Conservation (phyloP, 2,113 vertebrate species). For the Paedocypris sp. region DNA sequence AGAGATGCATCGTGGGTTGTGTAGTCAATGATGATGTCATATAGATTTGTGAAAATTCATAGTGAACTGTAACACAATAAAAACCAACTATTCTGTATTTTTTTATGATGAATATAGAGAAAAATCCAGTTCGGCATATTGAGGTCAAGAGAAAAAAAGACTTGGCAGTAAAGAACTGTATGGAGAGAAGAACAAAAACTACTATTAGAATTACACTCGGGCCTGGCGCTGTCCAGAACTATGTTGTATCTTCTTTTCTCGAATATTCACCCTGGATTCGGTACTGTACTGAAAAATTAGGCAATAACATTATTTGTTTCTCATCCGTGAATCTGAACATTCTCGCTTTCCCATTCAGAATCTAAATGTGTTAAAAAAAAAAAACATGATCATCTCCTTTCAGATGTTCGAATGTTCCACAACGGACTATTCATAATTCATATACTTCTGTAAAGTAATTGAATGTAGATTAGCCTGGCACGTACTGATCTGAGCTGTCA, state of each 20-base stretch:
- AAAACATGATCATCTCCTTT: conserved; percentile 28
- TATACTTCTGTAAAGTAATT: no score
- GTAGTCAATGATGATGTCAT: no score
- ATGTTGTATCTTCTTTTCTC: conserved; percentile 19
- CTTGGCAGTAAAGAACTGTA: conserved; percentile 4
- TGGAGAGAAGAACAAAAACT: conserved; percentile 3
- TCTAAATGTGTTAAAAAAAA: conserved; percentile 27
- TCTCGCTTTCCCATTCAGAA: conserved; percentile 28
- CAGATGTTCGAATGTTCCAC: conserved; percentile 25
- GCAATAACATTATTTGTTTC: conserved; percentile 14
- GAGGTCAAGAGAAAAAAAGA: conserved; percentile 35
- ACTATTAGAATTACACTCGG: conserved; percentile 33
- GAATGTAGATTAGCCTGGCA: no score
- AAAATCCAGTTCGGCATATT: conserved; percentile 39
- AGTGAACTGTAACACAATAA: no score
- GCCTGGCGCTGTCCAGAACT: conserved; percentile 16
- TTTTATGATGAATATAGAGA: no score
- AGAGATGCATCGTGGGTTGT: no score
- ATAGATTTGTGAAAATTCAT: no score
- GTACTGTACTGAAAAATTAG: conserved; percentile 35
- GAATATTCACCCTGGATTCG: conserved; percentile 28
- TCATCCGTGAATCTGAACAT: conserved; percentile 14
- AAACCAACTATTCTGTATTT: no score
- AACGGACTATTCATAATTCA: no score
- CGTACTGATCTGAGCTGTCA: no score